Evolutionary conservation across 2,113 vertebrate species (phyloP).

Genomic region (Nesoenas mayeri): DNA sequence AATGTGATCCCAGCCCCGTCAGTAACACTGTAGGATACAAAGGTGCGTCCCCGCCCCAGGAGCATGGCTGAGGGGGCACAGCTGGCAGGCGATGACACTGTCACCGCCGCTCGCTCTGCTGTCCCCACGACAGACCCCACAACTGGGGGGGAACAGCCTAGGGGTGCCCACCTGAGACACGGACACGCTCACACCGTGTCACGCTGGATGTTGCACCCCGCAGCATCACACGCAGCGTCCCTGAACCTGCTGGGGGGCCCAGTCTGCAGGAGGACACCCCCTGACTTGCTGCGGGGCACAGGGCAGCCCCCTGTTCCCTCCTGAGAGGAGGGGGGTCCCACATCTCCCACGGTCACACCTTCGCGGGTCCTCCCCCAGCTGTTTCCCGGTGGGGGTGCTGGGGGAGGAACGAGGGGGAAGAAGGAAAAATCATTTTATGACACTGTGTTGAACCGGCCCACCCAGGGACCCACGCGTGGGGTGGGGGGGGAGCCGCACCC

Average conservation of each 20-base stretch:
- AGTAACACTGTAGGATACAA: accelerated
- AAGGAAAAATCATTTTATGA: background rate
- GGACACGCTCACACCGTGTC: too few relatives aligned
- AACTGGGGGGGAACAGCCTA: background rate
- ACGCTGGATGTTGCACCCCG: too few relatives aligned
- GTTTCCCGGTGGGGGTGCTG: too few relatives aligned
- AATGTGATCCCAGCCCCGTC: too few relatives aligned
- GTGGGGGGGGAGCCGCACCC: too few relatives aligned
- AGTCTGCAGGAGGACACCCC: too few relatives aligned
- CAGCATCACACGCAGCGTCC: accelerated
- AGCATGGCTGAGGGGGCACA: background rate
- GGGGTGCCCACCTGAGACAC: too few relatives aligned
- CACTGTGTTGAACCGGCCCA: background rate
- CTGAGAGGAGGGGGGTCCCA: too few relatives aligned
- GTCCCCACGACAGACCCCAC: background rate
- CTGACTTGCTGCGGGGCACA: background rate
- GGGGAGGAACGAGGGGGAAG: background rate
- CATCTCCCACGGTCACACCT: accelerated
- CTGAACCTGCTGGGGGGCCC: accelerated
- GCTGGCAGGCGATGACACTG: accelerated
- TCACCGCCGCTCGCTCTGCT: background rate
- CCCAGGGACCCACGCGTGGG: too few relatives aligned
- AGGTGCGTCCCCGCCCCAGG: background rate
- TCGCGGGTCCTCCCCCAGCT: background rate
- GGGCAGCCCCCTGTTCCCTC: accelerated